Evolutionary conservation across 2,797 vertebrate species (phyloP), one percentile per base, ranked within the genome.

Genomic region (Hippoglossus hippoglossus): DNA sequence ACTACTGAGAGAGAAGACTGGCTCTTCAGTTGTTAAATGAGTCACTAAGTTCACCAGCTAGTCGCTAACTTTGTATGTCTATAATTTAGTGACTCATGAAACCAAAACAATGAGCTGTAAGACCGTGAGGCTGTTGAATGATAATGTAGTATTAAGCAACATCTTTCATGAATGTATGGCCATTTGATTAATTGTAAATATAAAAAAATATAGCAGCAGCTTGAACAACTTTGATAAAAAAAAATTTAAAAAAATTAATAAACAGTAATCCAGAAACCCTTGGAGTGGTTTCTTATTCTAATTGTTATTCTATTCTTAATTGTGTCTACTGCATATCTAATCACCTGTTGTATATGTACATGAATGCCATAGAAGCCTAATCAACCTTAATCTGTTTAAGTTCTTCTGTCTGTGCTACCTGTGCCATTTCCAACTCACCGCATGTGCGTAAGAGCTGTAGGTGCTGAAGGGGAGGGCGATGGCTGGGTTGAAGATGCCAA

Each of bases 401-500:
- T 52, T 59, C 18, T 31, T 24, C 50, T 53, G 36, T 50, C 25
- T 41, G 53, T 34, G 54, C 24, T 54, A 28, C 56, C 60, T 59
- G 61, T 59, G 78, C 51, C 62, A 76, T 77, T 67, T 82, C 85
- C 75, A 79, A 97, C 97, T 96, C 95, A 99, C 98, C 88, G 97
- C 97, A 93, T 99, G 98, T 90, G 98, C 97, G 80, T 99, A 99
- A 88, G 96, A 97, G 93, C 97, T 98, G 94, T 98, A 98, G 82
- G 97, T 97, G 95, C 96, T 97, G 95, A 98, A 97, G 86, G 97
- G 98, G 91, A 99, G 95, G 75, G 97, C 95, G 73, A 99, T 96
- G 83, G 97, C 97, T 0, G 98, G 97, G 78, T 97, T 97, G 93
- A 99, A 96, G 93, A 99, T 97, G 83, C 98, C 98, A 90, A 99